These are phyloP conservation scores for Ivindomyrus marchei DNA, from an alignment of 2,113 vertebrate species.

Conservation along the genomic window DNA sequence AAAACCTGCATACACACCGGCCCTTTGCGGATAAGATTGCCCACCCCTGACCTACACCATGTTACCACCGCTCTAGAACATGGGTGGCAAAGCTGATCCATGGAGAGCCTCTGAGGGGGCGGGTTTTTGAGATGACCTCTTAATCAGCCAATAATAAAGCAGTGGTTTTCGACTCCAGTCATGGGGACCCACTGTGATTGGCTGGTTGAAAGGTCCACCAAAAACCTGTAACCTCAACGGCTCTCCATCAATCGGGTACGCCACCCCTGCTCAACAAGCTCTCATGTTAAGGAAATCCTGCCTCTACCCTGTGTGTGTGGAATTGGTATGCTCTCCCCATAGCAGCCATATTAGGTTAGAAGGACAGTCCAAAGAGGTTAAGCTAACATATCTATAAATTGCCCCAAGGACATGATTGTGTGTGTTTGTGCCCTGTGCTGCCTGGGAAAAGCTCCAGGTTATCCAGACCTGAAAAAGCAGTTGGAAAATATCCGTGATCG, in stretches of 20 bases:
- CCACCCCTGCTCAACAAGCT: neutral
- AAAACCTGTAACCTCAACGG: no score
- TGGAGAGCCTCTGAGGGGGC: no score
- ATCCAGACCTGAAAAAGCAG: neutral
- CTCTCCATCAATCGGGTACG: no score
- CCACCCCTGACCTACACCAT: neutral
- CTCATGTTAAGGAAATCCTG: neutral
- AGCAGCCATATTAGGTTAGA: neutral
- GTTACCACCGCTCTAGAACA: neutral
- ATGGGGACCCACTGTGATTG: no score
- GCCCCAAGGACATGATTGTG: neutral
- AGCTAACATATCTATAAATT: neutral
- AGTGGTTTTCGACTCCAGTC: no score
- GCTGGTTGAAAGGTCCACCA: no score
- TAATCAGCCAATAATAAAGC: no score
- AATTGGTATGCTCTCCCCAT: neutral
- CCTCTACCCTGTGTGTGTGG: neutral
- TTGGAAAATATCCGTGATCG: neutral
- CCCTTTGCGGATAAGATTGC: no score
- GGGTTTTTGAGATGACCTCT: no score
- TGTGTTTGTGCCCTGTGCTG: neutral
- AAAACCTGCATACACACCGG: no score
- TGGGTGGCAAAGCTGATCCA: no score
- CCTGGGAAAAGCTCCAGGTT: neutral
- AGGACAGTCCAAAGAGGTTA: neutral